Evolutionary conservation across 1,140 invertebrate species (phyloP).

Genomic region (Drosophila truncata): DNA sequence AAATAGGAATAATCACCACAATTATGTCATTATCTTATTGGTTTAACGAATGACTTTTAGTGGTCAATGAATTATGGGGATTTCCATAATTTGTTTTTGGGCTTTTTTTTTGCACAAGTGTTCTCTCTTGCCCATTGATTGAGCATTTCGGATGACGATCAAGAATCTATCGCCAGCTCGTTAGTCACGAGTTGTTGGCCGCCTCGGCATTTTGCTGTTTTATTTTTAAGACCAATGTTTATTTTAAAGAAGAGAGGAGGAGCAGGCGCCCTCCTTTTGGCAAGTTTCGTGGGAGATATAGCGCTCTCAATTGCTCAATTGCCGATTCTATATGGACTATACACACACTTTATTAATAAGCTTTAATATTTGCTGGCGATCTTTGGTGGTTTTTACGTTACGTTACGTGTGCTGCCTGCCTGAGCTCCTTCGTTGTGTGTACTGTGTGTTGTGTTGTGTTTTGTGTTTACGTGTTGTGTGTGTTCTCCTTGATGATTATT

Average conservation of each 20-base stretch:
- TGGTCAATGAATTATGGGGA: background rate
- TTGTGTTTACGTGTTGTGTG: slow-evolving; percentile 45
- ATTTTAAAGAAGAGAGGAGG: slow-evolving; percentile 62
- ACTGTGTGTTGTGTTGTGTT: slow-evolving; percentile 1
- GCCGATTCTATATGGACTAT: slow-evolving; percentile 55
- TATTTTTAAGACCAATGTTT: slow-evolving; percentile 63
- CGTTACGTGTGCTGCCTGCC: slow-evolving; percentile 39
- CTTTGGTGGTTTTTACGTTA: slow-evolving; percentile 32
- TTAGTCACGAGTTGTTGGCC: slow-evolving; percentile 70
- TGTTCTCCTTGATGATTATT: slow-evolving; percentile 44
- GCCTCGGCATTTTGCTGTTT: slow-evolving; percentile 50
- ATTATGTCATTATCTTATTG: too few relatives aligned
- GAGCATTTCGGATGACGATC: slow-evolving; percentile 7
- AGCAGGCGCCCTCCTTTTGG: background rate
- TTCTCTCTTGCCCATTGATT: slow-evolving; percentile 1
- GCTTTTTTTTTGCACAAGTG: background rate
- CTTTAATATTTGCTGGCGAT: slow-evolving; percentile 59
- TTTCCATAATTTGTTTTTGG: background rate
- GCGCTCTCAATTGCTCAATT: slow-evolving; percentile 24
- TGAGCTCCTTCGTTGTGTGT: slow-evolving; percentile 33
- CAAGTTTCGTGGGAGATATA: slow-evolving; percentile 3
- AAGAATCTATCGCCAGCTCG: slow-evolving; percentile 59
- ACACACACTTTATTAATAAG: slow-evolving; percentile 79
- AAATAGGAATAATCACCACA: background rate
- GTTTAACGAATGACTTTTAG: background rate